Evolutionary conservation across 2,113 vertebrate species (phyloP).

Genomic region (Tachycineta bicolor): DNA sequence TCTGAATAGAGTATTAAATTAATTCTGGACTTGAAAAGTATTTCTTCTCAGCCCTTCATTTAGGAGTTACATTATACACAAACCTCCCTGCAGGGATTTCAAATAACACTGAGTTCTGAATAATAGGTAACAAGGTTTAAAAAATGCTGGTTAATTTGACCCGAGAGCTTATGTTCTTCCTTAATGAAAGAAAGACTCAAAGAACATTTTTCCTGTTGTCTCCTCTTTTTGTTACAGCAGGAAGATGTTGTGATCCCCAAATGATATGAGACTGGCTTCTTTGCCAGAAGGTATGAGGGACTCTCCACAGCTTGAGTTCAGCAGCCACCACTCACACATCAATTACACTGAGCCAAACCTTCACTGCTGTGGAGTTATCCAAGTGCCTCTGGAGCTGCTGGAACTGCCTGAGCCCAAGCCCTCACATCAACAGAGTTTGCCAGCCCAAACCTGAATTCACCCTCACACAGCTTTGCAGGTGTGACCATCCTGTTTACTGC

Average conservation of each 20-base stretch:
- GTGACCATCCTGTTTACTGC: background rate
- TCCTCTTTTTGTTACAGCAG: background rate
- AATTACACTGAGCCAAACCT: background rate
- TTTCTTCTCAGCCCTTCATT: background rate
- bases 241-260: background rate
- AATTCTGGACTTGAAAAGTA: background rate
- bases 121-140: background rate
- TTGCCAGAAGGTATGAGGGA: background rate
- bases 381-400: background rate
- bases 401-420: background rate
- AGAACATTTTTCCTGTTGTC: background rate
- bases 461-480: background rate
- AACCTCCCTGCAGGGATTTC: background rate
- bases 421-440: background rate
- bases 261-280: background rate
- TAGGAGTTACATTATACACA: background rate
- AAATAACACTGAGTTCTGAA: background rate
- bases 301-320: background rate
- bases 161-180: background rate
- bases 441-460: background rate
- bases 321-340: background rate
- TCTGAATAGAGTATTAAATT: background rate
- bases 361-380: accelerated
- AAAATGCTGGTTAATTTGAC: background rate
- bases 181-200: background rate